Conservation (phyloP, 2,113 vertebrate species). For the Lanius ludovicianus region DNA sequence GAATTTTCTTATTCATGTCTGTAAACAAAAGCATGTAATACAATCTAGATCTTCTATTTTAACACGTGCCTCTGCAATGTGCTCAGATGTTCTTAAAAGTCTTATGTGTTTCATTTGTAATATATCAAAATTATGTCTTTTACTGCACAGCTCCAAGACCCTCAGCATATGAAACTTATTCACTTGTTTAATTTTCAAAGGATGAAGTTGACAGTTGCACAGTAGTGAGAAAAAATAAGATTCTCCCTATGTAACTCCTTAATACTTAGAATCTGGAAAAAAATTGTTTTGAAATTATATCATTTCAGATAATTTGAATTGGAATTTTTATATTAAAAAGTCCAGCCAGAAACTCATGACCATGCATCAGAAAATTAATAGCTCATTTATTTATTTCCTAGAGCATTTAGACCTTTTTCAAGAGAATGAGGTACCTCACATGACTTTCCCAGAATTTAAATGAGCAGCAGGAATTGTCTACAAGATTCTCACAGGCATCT, state of each 20-base stretch:
- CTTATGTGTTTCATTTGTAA: not conserved
- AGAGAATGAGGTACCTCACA: not conserved
- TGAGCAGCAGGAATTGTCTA: not conserved
- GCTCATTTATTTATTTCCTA: not conserved
- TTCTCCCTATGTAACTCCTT: not conserved
- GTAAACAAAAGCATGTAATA: not conserved
- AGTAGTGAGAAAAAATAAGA: not conserved
- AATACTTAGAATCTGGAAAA: not conserved
- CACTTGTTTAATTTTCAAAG: not conserved
- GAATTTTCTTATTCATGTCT: not conserved
- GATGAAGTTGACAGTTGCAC: not conserved
- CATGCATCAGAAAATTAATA: not conserved
- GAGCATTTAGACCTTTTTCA: not conserved
- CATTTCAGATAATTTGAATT: not conserved
- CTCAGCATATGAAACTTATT: not conserved
- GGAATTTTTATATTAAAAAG: not conserved
- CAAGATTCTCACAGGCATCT: not conserved
- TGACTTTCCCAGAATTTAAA: not conserved
- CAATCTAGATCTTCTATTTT: not conserved
- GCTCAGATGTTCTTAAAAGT: not conserved
- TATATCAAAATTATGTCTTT: not conserved
- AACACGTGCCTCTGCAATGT: not conserved
- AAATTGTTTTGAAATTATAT: not conserved
- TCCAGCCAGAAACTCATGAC: not conserved
- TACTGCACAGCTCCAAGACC: not conserved